Conservation (phyloP, 2,888 invertebrate genomes). For the Toxonevra muliebris region DNA sequence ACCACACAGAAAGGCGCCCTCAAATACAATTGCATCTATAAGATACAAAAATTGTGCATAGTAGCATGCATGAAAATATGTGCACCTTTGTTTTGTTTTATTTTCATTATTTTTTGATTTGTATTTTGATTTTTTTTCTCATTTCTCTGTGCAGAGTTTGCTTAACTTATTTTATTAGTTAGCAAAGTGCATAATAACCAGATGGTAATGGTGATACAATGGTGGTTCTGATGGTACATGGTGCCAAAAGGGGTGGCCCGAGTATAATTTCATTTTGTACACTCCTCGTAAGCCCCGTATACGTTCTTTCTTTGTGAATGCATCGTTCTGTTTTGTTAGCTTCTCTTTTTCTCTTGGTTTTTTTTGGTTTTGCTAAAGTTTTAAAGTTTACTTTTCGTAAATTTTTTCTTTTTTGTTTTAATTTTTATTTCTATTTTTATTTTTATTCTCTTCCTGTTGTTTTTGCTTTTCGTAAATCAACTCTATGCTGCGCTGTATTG, state of each 20-base stretch:
- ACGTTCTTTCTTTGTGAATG: neutral
- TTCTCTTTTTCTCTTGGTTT: constrained; percentile 3
- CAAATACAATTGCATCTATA: constrained; percentile 23
- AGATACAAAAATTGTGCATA: neutral
- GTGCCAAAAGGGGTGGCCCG: constrained; percentile 1
- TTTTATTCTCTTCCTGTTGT: neutral
- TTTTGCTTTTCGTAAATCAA: constrained; percentile 3
- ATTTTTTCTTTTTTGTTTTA: neutral
- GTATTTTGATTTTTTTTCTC: constrained; percentile 13
- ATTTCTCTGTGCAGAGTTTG: constrained; percentile 12
- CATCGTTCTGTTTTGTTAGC: constrained; percentile 22
- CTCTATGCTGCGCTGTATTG: constrained; percentile 23
- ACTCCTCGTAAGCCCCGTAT: neutral
- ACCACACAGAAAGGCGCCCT: neutral
- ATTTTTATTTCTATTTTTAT: neutral
- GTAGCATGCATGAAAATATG: neutral
- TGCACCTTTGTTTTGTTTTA: neutral
- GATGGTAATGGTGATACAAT: neutral
- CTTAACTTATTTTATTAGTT: constrained; percentile 46
- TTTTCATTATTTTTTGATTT: neutral
- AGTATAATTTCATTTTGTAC: constrained; percentile 16
- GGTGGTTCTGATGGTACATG: neutral
- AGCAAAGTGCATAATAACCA: constrained; percentile 44
- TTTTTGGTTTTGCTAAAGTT: constrained; percentile 23
- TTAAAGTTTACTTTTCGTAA: constrained; percentile 13